Percentiles rank a stretch among this genome's conserved stretches.
Evolutionary conservation across 2,113 vertebrate genomes (phyloP).

Genomic region (Pachycephala philippinensis): DNA sequence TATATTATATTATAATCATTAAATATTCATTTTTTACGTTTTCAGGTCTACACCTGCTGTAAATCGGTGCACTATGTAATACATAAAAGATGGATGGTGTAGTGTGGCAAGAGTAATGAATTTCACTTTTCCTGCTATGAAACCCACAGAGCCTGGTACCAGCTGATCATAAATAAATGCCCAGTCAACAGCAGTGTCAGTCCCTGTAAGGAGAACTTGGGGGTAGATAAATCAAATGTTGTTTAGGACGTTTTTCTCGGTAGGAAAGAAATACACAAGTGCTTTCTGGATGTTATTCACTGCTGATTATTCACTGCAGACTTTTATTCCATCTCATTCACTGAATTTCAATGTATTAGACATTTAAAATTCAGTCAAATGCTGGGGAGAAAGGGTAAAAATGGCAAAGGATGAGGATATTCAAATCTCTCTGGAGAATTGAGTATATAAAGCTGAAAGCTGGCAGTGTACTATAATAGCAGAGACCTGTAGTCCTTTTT

Average conservation of each 20-base stretch:
- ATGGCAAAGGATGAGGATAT: conserved; percentile 34
- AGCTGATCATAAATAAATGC: conserved; percentile 60
- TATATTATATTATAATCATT: conserved; percentile 18
- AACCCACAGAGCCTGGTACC: conserved; percentile 43
- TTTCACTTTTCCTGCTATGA: conserved; percentile 54
- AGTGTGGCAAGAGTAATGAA: conserved; percentile 61
- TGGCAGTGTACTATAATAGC: neutral
- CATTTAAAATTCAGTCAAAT: conserved; percentile 43
- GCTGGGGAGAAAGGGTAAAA: conserved; percentile 8
- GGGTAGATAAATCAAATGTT: conserved; percentile 63
- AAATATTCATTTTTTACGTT: conserved; percentile 49
- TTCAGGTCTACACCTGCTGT: conserved; percentile 17
- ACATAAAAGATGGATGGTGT: conserved; percentile 52
- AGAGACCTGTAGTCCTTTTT: conserved; percentile 8
- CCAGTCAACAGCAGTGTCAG: conserved; percentile 62
- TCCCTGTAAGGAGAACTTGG: conserved; percentile 38
- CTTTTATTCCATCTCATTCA: conserved; percentile 48
- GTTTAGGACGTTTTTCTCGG: conserved; percentile 56
- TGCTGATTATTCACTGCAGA: conserved; percentile 61
- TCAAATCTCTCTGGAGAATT: neutral
- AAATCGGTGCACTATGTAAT: conserved; percentile 22
- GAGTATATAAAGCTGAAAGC: conserved; percentile 28
- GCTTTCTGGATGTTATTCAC: conserved; percentile 57
- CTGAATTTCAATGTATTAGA: conserved; percentile 59
- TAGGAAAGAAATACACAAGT: conserved; percentile 52